Conservation (phyloP, 2,797 vertebrate genomes). For the Holocentrus rufus region DNA sequence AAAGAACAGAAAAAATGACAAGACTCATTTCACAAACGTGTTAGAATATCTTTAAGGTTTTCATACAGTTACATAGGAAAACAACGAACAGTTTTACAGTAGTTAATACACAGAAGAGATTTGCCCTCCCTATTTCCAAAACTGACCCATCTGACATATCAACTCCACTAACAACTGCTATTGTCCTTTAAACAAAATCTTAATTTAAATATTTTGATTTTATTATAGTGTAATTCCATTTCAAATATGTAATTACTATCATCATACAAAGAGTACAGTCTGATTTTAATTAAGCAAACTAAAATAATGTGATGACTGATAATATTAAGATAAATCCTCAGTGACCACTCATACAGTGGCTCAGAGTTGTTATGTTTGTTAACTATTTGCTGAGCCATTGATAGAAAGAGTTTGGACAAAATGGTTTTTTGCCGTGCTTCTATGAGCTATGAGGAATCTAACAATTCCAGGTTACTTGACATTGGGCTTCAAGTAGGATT, state of each 20-base stretch:
- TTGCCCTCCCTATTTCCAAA: constrained; percentile 24
- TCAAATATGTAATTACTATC: constrained; percentile 4
- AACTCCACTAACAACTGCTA: constrained; percentile 1
- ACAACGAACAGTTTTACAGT: neutral
- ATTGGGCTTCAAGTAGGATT: constrained; percentile 22
- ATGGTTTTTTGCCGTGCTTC: neutral
- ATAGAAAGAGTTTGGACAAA: constrained; percentile 49
- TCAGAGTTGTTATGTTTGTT: constrained; percentile 2
- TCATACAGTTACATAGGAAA: constrained; percentile 10
- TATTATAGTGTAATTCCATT: neutral
- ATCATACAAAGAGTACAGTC: neutral
- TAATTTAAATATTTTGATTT: constrained; percentile 1
- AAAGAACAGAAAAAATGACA: constrained; percentile 3
- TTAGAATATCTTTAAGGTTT: neutral
- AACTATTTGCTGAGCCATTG: constrained; percentile 57
- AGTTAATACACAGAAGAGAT: constrained; percentile 8
- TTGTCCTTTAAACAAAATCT: constrained; percentile 8
- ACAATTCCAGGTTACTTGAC: neutral
- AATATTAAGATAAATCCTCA: neutral
- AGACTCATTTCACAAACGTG: neutral
- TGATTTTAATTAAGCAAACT: neutral
- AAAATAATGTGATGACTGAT: constrained; percentile 9
- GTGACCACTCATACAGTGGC: constrained; percentile 1
- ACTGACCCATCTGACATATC: neutral
- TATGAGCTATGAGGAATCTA: neutral